Conservation (phyloP, 1,140 invertebrate species). For the Dendrolimus punctatus region DNA sequence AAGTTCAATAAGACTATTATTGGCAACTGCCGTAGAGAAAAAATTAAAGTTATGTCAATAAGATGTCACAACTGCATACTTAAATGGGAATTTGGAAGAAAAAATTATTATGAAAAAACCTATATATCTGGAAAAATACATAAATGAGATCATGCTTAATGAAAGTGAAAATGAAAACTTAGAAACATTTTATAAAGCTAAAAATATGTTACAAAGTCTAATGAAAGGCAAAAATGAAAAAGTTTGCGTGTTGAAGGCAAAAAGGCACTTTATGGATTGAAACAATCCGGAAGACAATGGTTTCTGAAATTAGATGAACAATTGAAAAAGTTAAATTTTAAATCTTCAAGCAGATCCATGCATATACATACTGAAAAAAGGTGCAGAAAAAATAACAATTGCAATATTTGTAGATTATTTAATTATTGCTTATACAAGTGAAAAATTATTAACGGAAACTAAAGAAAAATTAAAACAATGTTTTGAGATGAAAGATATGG, state of each 20-base stretch:
- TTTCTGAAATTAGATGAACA: conserved; percentile 16
- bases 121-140: background rate
- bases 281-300: conserved; percentile 29
- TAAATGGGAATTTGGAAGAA: conserved; percentile 6
- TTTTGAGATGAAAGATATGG: background rate
- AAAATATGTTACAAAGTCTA: conserved; percentile 6
- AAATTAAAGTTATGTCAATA: background rate
- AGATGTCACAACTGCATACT: conserved; percentile 4
- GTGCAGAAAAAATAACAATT: conserved; percentile 16
- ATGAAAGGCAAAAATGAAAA: conserved; percentile 10
- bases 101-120: conserved; percentile 3
- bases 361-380: conserved; percentile 11
- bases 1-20: conserved; percentile 1
- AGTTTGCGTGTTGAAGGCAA: conserved; percentile 22
- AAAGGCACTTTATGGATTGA: conserved; percentile 38
- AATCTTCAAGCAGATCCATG: conserved; percentile 12
- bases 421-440: conserved; percentile 12
- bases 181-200: conserved; percentile 3
- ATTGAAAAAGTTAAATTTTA: conserved; percentile 14
- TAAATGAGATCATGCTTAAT: background rate
- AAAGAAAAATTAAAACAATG: background rate
- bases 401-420: conserved; percentile 32
- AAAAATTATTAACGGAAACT: conserved; percentile 6
- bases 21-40: background rate
- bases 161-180: conserved; percentile 1